Conservation (phyloP, 2,797 vertebrate genomes). For the Labroides dimidiatus region DNA sequence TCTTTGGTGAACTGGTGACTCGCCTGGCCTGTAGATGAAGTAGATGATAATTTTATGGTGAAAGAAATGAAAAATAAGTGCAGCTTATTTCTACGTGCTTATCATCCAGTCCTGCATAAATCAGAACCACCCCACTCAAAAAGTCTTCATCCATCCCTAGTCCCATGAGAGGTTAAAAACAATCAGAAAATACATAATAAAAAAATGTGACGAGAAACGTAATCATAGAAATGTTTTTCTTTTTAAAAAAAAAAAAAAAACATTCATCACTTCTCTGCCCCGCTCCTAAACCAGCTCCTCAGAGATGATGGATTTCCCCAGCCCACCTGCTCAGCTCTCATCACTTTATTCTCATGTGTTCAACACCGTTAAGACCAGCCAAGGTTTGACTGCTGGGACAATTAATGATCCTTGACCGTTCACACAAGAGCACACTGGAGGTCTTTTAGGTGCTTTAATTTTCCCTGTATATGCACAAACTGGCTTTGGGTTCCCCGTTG, state of each 20-base stretch:
- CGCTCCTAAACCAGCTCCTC: slow-evolving; percentile 4
- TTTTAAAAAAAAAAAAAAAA: too few relatives aligned
- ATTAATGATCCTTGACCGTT: slow-evolving; percentile 42
- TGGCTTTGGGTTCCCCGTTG: slow-evolving; percentile 38
- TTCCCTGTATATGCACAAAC: slow-evolving; percentile 8
- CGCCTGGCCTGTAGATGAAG: too few relatives aligned
- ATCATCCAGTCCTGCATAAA: too few relatives aligned
- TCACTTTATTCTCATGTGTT: slow-evolving; percentile 34
- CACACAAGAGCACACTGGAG: slow-evolving; percentile 8
- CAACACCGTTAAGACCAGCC: neutral
- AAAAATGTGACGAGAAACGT: too few relatives aligned
- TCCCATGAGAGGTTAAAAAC: neutral
- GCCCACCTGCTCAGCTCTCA: slow-evolving; percentile 66
- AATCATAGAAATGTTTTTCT: too few relatives aligned
- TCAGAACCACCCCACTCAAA: too few relatives aligned
- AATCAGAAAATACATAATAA: too few relatives aligned
- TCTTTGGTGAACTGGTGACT: too few relatives aligned
- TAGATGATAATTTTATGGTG: too few relatives aligned
- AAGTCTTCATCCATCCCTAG: too few relatives aligned
- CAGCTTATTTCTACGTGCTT: too few relatives aligned
- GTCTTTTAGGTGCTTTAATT: slow-evolving; percentile 27
- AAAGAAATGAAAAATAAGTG: too few relatives aligned
- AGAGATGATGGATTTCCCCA: slow-evolving; percentile 17
- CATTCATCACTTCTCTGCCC: neutral
- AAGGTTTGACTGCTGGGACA: slow-evolving; percentile 12